Evolutionary conservation across 64 coral and sea anemone species (phyloP).

Genomic region (Stichodactyla helianthus): DNA sequence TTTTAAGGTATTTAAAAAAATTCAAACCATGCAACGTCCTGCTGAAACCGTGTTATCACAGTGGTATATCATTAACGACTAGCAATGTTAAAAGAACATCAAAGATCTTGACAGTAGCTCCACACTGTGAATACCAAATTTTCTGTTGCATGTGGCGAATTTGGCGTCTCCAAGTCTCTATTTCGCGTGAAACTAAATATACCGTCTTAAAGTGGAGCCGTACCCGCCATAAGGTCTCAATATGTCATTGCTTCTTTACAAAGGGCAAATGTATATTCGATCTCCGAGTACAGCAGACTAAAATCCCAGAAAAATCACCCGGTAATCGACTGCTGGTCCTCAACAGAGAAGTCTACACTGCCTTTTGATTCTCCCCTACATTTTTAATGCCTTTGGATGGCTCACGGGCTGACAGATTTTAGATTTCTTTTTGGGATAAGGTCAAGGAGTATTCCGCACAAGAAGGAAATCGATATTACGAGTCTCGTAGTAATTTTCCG

Average conservation of each 20-base stretch:
- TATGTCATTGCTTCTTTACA: not conserved
- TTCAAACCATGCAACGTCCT: not conserved
- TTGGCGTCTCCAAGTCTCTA: not conserved
- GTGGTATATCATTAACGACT: not conserved
- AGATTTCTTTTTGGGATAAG: not conserved
- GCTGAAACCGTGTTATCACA: not conserved
- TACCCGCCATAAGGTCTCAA: not conserved
- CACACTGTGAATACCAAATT: slow-evolving; percentile 6
- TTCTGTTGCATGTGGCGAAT: not conserved
- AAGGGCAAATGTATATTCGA: not conserved
- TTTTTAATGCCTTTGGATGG: not conserved
- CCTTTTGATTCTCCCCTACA: not conserved
- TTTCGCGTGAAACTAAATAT: not conserved
- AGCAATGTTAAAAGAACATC: slow-evolving; percentile 8
- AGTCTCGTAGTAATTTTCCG: not conserved
- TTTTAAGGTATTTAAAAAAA: not conserved
- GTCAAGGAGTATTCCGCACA: not conserved
- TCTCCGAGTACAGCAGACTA: not conserved
- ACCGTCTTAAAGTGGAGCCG: not conserved
- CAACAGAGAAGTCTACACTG: not conserved
- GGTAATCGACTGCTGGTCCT: not conserved
- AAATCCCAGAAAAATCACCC: not conserved
- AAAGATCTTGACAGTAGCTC: not conserved
- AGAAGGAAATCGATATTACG: not conserved
- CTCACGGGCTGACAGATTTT: not conserved